Conservation (phyloP, 1,140 invertebrate species). For the Pseudoatta argentina region DNA sequence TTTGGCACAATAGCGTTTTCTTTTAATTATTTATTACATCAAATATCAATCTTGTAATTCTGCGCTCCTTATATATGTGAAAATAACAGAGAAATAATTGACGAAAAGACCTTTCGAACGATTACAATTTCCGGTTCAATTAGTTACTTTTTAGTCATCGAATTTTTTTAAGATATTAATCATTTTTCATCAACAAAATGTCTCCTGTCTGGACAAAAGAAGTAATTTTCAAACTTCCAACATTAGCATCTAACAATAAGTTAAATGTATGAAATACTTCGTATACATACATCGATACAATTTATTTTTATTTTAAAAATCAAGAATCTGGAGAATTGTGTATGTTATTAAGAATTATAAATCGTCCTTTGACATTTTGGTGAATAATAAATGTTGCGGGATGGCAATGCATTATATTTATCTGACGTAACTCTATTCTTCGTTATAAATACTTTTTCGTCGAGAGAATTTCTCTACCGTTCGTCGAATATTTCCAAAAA, state of each 20-base stretch:
- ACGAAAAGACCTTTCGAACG: background rate
- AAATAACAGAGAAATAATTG: background rate
- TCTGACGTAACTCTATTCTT: background rate
- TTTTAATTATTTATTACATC: background rate
- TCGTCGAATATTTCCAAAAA: conserved; percentile 28
- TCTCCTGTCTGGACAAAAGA: background rate
- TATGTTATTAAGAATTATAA: background rate
- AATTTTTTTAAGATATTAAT: background rate
- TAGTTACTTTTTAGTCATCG: background rate
- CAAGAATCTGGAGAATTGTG: background rate
- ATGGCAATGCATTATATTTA: conserved; percentile 20
- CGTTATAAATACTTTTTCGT: conserved; percentile 22
- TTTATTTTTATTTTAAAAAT: background rate
- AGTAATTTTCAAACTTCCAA: background rate
- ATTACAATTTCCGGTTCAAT: background rate
- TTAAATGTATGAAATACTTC: background rate
- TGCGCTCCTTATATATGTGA: no score
- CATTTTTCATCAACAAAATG: background rate
- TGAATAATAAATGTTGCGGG: background rate
- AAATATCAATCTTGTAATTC: background rate
- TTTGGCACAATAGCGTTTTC: background rate
- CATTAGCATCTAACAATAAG: background rate
- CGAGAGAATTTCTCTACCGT: conserved; percentile 4
- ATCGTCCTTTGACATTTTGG: background rate
- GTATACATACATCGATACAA: no score